Evolutionary conservation across 2,113 vertebrate genomes (phyloP).

Genomic region (Chionis minor): DNA sequence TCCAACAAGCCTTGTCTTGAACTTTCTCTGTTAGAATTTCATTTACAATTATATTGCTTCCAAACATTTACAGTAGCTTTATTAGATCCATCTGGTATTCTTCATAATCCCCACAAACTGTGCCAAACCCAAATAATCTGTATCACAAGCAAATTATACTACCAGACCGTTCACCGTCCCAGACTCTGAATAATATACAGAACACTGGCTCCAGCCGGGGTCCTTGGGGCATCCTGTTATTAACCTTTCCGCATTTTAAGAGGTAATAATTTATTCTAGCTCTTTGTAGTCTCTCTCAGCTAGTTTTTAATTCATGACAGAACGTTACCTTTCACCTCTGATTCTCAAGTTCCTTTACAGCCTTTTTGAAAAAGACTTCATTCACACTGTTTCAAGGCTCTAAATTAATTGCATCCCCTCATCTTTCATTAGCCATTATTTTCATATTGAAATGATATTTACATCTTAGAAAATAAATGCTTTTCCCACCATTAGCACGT

Average conservation of each 20-base stretch:
- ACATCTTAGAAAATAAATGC: not conserved
- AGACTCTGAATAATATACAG: not conserved
- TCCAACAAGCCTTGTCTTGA: not conserved
- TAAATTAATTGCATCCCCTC: not conserved
- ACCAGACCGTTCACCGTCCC: not conserved
- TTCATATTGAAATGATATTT: not conserved
- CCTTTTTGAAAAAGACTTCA: not conserved
- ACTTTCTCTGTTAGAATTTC: not conserved
- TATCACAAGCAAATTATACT: constrained; percentile 1
- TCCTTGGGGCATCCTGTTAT: not conserved
- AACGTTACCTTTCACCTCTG: not conserved
- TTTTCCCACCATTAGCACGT: not conserved
- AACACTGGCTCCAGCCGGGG: not conserved
- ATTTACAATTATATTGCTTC: constrained; percentile 11
- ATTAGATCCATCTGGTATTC: constrained; percentile 46
- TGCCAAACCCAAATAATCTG: constrained; percentile 33
- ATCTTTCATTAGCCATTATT: not conserved
- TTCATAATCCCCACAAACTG: not conserved
- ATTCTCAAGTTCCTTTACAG: constrained; percentile 8
- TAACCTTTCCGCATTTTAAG: constrained; percentile 45
- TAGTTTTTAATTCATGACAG: constrained; percentile 40
- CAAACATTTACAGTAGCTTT: constrained; percentile 28
- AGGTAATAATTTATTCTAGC: constrained; percentile 30
- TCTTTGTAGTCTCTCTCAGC: not conserved
- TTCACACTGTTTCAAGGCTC: not conserved